A percentile compares a stretch with the other conserved stretches of the same genome.
These are phyloP conservation scores for Danaus melanippus DNA, from an alignment of 1,140 invertebrate genomes.

Conservation along the genomic window DNA sequence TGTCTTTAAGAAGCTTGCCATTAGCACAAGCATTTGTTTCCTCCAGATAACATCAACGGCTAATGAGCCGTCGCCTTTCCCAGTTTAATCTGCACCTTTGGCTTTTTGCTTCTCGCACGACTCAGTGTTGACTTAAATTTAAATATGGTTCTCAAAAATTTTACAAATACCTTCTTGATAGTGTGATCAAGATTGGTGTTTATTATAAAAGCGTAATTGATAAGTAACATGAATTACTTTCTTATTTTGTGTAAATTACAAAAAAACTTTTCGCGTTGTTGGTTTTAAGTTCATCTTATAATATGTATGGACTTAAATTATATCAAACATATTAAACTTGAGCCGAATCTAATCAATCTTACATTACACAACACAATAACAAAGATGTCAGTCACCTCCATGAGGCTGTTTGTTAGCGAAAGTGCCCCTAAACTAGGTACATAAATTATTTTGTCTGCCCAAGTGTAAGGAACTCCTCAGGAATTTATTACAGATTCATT, in stretches of 20 bases:
- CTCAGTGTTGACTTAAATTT: background rate
- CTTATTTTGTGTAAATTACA: too few species aligned
- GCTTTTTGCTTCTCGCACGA: slow-evolving; percentile 13
- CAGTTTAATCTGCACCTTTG: slow-evolving; percentile 20
- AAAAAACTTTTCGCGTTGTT: too few species aligned
- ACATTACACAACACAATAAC: slow-evolving; percentile 34
- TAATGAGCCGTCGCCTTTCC: slow-evolving; percentile 26
- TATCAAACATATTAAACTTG: background rate
- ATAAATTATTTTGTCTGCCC: slow-evolving; percentile 70
- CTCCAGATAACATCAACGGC: slow-evolving; percentile 20
- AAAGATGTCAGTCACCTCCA: slow-evolving; percentile 64
- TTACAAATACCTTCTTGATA: background rate
- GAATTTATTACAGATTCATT: slow-evolving; percentile 53
- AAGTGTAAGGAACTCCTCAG: slow-evolving; percentile 64
- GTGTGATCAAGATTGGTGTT: too few species aligned
- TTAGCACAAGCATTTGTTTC: slow-evolving; percentile 28
- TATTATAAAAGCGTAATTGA: too few species aligned
- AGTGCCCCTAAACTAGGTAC: slow-evolving; percentile 67
- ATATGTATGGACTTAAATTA: too few species aligned
- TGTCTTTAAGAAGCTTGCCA: slow-evolving; percentile 21
- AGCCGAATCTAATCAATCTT: slow-evolving; percentile 24
- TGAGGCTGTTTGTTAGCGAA: slow-evolving; percentile 53
- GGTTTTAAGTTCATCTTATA: too few species aligned
- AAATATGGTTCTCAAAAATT: too few species aligned
- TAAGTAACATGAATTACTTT: too few species aligned